Percentiles rank a stretch among this genome's conserved stretches.
Evolutionary conservation across 2,113 vertebrate genomes (phyloP).

Genomic region (Podarcis raffonei): DNA sequence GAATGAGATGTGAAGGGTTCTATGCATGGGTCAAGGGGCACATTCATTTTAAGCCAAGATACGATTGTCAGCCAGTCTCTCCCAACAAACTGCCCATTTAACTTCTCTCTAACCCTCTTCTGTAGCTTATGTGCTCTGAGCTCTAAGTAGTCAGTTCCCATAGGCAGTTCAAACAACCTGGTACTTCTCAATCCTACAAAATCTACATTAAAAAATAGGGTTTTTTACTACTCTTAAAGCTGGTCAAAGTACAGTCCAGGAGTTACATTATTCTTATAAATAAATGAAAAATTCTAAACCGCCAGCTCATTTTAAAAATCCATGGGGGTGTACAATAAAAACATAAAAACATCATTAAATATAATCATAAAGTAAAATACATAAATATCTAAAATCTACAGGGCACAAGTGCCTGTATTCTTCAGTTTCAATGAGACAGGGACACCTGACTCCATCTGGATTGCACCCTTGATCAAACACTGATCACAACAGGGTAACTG

Average conservation of each 20-base stretch:
- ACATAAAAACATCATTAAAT: neutral
- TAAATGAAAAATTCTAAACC: too few relatives aligned
- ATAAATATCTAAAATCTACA: neutral
- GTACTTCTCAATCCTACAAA: neutral
- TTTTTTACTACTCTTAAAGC: too few relatives aligned
- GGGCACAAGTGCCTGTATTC: neutral
- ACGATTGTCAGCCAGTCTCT: neutral
- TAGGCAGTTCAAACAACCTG: neutral
- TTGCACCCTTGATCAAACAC: neutral
- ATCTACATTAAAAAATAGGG: neutral
- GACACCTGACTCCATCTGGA: neutral
- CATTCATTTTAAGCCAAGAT: neutral
- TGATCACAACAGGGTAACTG: neutral
- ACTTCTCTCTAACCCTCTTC: neutral
- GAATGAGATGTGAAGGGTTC: neutral
- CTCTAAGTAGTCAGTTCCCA: neutral
- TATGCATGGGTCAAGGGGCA: neutral
- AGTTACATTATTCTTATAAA: neutral
- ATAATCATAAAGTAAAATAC: neutral
- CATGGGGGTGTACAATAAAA: neutral
- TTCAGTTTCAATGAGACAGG: neutral
- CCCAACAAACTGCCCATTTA: neutral
- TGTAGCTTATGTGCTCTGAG: neutral
- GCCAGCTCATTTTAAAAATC: neutral
- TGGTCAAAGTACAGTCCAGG: neutral